Evolutionary conservation across 2,113 vertebrate genomes (phyloP).

Genomic region (Ciconia maguari): DNA sequence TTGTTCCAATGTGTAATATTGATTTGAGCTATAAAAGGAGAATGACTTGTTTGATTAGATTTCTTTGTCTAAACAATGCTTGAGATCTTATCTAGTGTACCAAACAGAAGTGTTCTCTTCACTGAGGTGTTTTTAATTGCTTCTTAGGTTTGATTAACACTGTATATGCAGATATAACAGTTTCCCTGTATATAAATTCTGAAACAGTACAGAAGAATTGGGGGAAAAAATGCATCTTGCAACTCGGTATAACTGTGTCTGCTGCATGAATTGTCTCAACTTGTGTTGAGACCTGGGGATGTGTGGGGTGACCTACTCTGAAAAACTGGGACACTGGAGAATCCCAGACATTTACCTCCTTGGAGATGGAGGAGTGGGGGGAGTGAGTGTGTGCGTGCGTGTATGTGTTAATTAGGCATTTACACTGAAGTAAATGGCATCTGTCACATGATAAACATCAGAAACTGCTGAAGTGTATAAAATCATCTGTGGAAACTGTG

Average conservation of each 20-base stretch:
- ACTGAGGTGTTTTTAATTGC: background rate
- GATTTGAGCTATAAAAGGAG: constrained; percentile 57
- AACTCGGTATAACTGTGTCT: background rate
- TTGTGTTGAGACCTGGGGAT: background rate
- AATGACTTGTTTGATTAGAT: constrained; percentile 52
- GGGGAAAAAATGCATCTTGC: background rate
- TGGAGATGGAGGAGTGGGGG: background rate
- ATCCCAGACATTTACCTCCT: background rate
- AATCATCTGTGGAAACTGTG: background rate
- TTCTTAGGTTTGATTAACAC: background rate
- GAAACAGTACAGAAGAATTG: background rate
- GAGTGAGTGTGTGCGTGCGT: background rate
- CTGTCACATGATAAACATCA: constrained; percentile 23
- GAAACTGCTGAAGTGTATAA: constrained; percentile 2
- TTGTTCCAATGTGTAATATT: constrained; percentile 60
- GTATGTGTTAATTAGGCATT: constrained; percentile 59
- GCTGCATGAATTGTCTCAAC: background rate
- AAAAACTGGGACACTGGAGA: constrained; percentile 15
- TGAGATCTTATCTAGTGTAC: background rate
- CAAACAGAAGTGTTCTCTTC: background rate
- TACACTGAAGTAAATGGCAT: constrained; percentile 31
- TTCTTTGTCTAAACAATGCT: constrained; percentile 43
- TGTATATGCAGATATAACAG: background rate
- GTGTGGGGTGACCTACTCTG: background rate
- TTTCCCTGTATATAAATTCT: background rate